Percentiles rank a stretch among this genome's conserved stretches.
Evolutionary conservation across 1,140 invertebrate species (phyloP).

Genomic region (Gonioctena quinquepunctata): DNA sequence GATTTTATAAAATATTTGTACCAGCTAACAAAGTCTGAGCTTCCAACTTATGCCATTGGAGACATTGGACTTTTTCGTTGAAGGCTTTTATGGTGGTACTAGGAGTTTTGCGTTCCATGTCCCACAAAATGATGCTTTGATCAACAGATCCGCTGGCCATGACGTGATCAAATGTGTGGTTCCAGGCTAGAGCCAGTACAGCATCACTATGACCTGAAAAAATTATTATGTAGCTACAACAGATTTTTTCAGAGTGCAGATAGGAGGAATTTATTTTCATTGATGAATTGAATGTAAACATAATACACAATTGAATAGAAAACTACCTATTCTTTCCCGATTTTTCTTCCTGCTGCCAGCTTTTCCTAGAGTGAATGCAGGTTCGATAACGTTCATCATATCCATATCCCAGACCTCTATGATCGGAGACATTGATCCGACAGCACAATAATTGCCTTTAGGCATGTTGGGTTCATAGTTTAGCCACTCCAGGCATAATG

Average conservation of each 20-base stretch:
- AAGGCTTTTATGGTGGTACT: slow-evolving; percentile 76
- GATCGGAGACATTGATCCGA: slow-evolving; percentile 88
- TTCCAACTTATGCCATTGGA: slow-evolving; percentile 86
- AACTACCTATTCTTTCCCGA: slow-evolving; percentile 58
- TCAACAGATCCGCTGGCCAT: slow-evolving; percentile 92
- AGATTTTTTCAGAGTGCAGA: too few species aligned
- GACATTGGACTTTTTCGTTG: slow-evolving; percentile 80
- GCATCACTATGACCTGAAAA: slow-evolving; percentile 81
- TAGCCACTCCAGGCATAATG: slow-evolving; percentile 91
- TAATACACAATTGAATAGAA: too few species aligned
- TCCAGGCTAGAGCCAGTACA: slow-evolving; percentile 91
- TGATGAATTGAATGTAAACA: too few species aligned
- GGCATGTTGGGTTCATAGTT: slow-evolving; percentile 76
- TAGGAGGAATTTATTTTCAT: too few species aligned
- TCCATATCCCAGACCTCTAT: slow-evolving; percentile 96
- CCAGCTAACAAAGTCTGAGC: slow-evolving; percentile 81
- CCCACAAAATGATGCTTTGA: slow-evolving; percentile 88
- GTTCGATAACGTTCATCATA: slow-evolving; percentile 86
- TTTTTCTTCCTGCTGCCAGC: slow-evolving; percentile 78
- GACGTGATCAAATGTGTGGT: slow-evolving; percentile 76
- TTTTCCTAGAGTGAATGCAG: slow-evolving; percentile 78
- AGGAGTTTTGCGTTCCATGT: slow-evolving; percentile 78
- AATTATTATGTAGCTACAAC: too few species aligned
- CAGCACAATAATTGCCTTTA: slow-evolving; percentile 83
- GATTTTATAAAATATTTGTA: slow-evolving; percentile 40